These are phyloP conservation scores for Accipiter virgatus DNA, from an alignment of 2,113 vertebrate genomes.

Conservation along the genomic window DNA sequence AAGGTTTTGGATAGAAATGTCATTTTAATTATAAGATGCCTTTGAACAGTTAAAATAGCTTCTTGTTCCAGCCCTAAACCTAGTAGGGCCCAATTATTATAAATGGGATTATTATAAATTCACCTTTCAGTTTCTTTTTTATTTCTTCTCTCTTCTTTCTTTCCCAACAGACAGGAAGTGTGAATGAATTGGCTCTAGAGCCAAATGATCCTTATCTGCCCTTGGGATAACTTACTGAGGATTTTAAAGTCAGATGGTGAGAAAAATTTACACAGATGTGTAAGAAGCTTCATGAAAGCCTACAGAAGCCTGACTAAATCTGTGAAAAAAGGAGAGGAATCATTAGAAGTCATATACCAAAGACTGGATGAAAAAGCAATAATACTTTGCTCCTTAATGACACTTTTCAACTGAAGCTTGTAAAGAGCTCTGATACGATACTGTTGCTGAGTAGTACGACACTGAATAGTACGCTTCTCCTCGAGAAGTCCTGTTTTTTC, in stretches of 20 bases:
- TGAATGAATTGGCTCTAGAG: background rate
- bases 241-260: background rate
- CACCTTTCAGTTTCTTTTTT: background rate
- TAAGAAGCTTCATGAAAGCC: background rate
- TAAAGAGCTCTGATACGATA: background rate
- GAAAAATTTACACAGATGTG: background rate
- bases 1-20: background rate
- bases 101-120: background rate
- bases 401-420: background rate
- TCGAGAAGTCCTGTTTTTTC: background rate
- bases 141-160: background rate
- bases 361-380: background rate
- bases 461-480: accelerated
- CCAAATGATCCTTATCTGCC: background rate
- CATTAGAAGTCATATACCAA: background rate
- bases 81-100: background rate
- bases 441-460: background rate
- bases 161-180: background rate
- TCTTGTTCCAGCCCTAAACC: background rate
- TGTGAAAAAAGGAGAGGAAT: background rate
- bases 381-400: background rate
- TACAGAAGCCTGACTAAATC: background rate
- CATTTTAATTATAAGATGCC: background rate
- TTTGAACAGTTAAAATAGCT: background rate
- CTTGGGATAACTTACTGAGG: background rate